Evolutionary conservation across 2,797 vertebrate species (phyloP).

Genomic region (Anguilla anguilla): DNA sequence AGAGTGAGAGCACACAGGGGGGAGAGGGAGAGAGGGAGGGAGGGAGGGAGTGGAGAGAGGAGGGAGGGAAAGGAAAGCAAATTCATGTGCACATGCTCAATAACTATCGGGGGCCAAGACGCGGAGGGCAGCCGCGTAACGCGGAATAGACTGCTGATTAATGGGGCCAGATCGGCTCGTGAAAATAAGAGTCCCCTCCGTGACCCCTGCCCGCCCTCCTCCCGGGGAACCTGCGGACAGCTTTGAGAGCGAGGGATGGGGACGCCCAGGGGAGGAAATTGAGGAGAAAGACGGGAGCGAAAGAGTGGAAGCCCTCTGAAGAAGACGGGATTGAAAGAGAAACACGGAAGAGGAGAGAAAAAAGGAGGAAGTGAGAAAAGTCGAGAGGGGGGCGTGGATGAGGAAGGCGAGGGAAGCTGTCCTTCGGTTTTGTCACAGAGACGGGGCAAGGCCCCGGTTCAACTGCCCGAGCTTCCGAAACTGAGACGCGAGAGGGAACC

Average conservation of each 20-base stretch:
- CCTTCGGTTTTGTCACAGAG: not conserved
- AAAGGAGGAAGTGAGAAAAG: not conserved
- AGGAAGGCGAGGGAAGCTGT: not conserved
- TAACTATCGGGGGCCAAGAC: conserved; percentile 4
- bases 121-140: not conserved
- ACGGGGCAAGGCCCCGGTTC: not conserved
- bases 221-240: not conserved
- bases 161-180: not conserved
- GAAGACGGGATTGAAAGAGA: not conserved
- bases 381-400: not conserved
- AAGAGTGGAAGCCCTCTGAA: not conserved
- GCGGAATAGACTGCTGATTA: conserved; percentile 18
- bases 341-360: not conserved
- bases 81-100: conserved; percentile 2
- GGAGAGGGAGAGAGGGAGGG: not conserved
- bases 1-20: conserved; percentile 29
- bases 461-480: not conserved
- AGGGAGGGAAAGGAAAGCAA: not conserved
- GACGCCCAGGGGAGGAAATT: no score
- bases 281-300: not conserved
- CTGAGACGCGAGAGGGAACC: not conserved
- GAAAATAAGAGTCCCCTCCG: conserved; percentile 12
- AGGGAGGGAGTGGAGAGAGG: conserved; percentile 17
- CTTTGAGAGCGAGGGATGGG: not conserved
- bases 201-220: conserved; percentile 17